Percentiles rank a stretch among this genome's conserved stretches.
phyloP scores from a whole-genome alignment of 2,797 vertebrate genomes.

The Sus cebifrons region DNA sequence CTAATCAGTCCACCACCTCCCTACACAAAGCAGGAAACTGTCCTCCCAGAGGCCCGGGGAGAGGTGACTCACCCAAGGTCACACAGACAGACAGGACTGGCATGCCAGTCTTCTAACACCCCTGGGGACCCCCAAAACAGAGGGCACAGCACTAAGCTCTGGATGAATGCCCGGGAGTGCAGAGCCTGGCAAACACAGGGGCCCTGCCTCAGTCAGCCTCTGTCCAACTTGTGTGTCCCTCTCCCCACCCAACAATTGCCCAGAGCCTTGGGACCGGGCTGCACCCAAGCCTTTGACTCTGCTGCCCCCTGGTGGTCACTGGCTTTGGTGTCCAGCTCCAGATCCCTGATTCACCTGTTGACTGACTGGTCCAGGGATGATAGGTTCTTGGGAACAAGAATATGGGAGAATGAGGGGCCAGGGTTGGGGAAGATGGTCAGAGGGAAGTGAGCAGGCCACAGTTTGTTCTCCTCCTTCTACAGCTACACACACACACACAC shows the following conservation, averaged over 20 bases:
- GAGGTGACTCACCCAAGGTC: not conserved
- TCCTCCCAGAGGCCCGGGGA: not conserved
- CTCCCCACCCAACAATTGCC: accelerated
- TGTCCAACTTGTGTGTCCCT: too few relatives aligned
- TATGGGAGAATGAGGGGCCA: accelerated
- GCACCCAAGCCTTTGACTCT: constrained; percentile 58
- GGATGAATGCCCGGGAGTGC: accelerated
- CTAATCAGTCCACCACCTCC: too few relatives aligned
- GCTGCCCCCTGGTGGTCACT: constrained; percentile 73
- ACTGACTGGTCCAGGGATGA: not conserved
- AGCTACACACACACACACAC: not conserved
- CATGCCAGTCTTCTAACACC: not conserved
- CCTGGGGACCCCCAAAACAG: accelerated
- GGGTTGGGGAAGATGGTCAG: not conserved
- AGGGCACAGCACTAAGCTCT: too few relatives aligned
- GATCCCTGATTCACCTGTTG: accelerated
- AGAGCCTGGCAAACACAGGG: not conserved
- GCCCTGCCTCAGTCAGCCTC: not conserved
- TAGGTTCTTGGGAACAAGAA: accelerated
- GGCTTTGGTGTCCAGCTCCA: not conserved
- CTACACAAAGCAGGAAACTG: not conserved
- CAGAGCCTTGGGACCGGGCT: accelerated
- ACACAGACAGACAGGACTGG: not conserved
- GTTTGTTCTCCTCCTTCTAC: not conserved
- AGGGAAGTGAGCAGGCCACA: not conserved